Evolutionary conservation across 2,113 vertebrate species (phyloP).

Genomic region (Ardeotis arabs): DNA sequence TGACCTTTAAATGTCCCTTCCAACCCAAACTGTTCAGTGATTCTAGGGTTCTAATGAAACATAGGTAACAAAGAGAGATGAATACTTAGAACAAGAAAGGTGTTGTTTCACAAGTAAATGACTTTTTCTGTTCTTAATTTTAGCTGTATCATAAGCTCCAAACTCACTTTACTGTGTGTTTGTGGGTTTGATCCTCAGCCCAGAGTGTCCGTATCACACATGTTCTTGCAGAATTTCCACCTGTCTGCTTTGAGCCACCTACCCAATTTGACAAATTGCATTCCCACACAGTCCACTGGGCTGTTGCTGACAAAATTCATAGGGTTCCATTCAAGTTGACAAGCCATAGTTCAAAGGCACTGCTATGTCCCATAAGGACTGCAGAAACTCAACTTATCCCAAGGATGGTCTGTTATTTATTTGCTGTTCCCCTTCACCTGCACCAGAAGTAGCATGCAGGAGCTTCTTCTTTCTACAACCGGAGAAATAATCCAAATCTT

Average conservation of each 20-base stretch:
- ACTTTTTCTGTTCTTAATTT: background rate
- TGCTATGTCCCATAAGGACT: background rate
- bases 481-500: background rate
- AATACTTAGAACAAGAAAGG: background rate
- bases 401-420: background rate
- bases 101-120: background rate
- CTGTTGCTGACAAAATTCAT: background rate
- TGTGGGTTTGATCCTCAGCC: background rate
- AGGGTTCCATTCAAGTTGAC: accelerated
- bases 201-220: background rate
- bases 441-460: background rate
- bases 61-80: background rate
- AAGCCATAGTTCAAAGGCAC: background rate
- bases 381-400: background rate
- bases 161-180: background rate
- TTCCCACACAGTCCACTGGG: background rate
- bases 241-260: background rate
- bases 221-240: background rate
- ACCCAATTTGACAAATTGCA: background rate
- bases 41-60: background rate
- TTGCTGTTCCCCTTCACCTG: background rate
- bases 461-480: background rate
- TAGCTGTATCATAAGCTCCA: background rate
- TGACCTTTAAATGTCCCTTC: background rate
- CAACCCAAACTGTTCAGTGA: background rate